These are phyloP conservation scores for Drosophila glabriapex DNA, from an alignment of 2,888 invertebrate species.

Conservation along the genomic window DNA sequence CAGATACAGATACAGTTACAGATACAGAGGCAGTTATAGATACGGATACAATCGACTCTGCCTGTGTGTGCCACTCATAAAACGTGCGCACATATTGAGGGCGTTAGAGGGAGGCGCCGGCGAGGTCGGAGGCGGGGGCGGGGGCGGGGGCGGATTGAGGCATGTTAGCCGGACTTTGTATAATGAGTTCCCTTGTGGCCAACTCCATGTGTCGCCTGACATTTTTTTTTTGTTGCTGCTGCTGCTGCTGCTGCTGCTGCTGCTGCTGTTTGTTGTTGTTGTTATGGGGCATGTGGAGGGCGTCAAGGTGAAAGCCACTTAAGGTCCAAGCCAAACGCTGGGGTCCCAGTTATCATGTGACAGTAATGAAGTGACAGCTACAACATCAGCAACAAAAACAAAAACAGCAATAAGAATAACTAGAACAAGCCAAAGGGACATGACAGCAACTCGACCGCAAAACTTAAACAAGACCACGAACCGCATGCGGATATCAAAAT, in stretches of 20 bases:
- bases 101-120: neutral
- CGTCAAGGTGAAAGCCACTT: slow-evolving; percentile 78
- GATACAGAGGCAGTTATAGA: neutral
- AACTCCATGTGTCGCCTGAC: slow-evolving; percentile 58
- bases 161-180: slow-evolving; percentile 70
- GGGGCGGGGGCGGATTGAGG: neutral
- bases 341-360: slow-evolving; percentile 71
- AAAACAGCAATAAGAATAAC: slow-evolving; percentile 31
- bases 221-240: slow-evolving; percentile 16
- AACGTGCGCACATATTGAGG: slow-evolving; percentile 52
- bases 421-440: slow-evolving; percentile 32
- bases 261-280: neutral
- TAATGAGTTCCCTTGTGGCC: slow-evolving; percentile 78
- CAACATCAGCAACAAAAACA: slow-evolving; percentile 42
- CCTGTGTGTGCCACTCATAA: slow-evolving; percentile 58
- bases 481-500: slow-evolving; percentile 57
- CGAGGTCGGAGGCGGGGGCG: neutral
- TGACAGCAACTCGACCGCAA: slow-evolving; percentile 48
- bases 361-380: slow-evolving; percentile 77
- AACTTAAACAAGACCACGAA: slow-evolving; percentile 50
- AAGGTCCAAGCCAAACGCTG: slow-evolving; percentile 46
- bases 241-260: neutral
- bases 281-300: slow-evolving; percentile 31
- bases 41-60: slow-evolving; percentile 1
- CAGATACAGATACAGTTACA: slow-evolving; percentile 8